Percentiles rank a stretch among this genome's conserved stretches.
Evolutionary conservation across 2,888 invertebrate genomes (phyloP).

Genomic region (Rhimphoctona megacephalus): DNA sequence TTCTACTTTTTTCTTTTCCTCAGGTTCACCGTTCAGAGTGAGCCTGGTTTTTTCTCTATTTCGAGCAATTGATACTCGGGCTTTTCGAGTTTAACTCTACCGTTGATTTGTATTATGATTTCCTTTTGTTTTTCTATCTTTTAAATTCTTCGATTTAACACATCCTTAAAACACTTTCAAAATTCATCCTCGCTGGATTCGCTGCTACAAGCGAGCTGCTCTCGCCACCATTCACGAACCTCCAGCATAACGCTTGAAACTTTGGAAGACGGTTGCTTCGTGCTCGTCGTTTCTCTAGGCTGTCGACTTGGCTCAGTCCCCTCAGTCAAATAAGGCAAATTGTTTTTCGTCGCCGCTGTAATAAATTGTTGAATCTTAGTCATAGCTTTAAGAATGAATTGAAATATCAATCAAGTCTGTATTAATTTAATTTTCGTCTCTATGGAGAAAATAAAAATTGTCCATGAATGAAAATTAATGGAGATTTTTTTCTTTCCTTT

Average conservation of each 20-base stretch:
- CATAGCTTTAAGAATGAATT: not conserved
- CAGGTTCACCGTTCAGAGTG: conserved; percentile 13
- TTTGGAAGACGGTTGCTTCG: conserved; percentile 85
- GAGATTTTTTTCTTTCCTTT: not conserved
- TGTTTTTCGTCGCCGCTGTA: conserved; percentile 86
- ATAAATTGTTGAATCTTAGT: conserved; percentile 33
- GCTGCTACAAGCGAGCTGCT: conserved; percentile 89
- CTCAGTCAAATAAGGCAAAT: conserved; percentile 86
- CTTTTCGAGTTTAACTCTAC: not conserved
- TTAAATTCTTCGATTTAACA: not conserved
- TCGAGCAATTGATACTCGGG: not conserved
- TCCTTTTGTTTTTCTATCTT: conserved; percentile 15
- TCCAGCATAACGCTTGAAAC: conserved; percentile 88
- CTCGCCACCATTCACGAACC: conserved; percentile 94
- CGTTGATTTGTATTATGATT: not conserved
- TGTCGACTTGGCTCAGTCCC: conserved; percentile 84
- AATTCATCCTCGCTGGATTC: conserved; percentile 88
- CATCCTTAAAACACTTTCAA: conserved; percentile 62
- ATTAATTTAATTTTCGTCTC: not conserved
- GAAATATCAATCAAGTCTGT: not conserved
- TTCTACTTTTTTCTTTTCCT: not conserved
- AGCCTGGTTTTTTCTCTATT: not conserved
- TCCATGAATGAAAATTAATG: not conserved
- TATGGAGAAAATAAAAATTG: not conserved
- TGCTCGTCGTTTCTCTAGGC: conserved; percentile 84